Evolutionary conservation across 1,140 invertebrate species (phyloP), one percentile per base, ranked within the genome.

Genomic region (Drosophila obscura): DNA sequence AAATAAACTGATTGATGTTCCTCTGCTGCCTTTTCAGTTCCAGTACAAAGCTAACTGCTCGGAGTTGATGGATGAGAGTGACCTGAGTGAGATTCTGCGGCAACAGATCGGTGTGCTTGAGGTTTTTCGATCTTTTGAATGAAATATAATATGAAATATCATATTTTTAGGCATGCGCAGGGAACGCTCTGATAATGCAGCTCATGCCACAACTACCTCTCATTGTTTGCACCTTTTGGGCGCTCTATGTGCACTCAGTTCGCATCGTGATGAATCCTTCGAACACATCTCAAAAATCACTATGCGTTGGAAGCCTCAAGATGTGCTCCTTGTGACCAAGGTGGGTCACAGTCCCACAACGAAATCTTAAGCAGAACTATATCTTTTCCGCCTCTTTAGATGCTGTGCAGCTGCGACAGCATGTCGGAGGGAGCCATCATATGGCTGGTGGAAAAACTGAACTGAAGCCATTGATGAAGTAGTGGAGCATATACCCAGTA

Each of bases 401-500:
- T 83, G 66, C 52, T 87, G 6, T 88, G 79, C 39, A 58, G 50
- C 11, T 82, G 82, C 45, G 66, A 67, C 1, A 45, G n/a, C 4
- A 41, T 87, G 48, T 65, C 74, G 0, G 35, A 68, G 6, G 50
- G 45, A 4, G 56, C 41, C 43, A 48, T 44, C 7, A 49, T 31
- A 16, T 91, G 90, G 90, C 55, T 91, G 46, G 75, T 84, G 35
- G 58, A 76, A 9, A 73, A 76, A 50, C 56, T 91, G 2, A 90
- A 91, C 48, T 45, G 51, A 88, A 19, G 49, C 85, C 5, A 73
- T 88, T 3, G 56, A 60, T 28, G 43, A 76, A 5, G 53, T 91
- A n/a, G 68, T 91, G 4, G 83, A 78, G 4, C 52, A 85, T 24
- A 57, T 91, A 31, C 85, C 90, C n/a, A 84, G 90, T 91, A 50